A percentile compares a stretch with the other conserved stretches of the same genome.
Conservation (phyloP, 2,888 invertebrate genomes). For the Andrena bicolor region DNA sequence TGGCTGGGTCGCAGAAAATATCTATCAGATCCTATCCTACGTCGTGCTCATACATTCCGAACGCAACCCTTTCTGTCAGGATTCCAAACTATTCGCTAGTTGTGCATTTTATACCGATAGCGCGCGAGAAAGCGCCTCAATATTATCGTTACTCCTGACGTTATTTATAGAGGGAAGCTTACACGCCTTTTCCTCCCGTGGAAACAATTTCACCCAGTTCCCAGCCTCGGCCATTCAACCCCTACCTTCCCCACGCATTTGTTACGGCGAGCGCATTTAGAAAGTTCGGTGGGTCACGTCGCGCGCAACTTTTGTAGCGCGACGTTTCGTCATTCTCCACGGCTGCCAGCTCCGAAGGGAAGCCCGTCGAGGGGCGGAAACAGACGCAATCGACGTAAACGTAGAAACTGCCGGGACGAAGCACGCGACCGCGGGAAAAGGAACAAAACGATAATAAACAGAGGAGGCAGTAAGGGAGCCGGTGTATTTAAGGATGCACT, state of each 20-base stretch:
- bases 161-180: slow-evolving; percentile 1
- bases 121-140: too few relatives aligned
- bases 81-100: too few relatives aligned
- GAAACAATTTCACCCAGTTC: slow-evolving; percentile 55
- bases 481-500: slow-evolving; percentile 16
- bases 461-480: not conserved
- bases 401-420: not conserved
- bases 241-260: slow-evolving; percentile 51
- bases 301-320: slow-evolving; percentile 57
- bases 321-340: slow-evolving; percentile 62
- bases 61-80: too few relatives aligned
- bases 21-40: too few relatives aligned
- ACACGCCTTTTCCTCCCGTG: not conserved
- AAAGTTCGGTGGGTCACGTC: slow-evolving; percentile 58
- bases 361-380: slow-evolving; percentile 6
- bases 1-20: not conserved
- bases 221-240: not conserved
- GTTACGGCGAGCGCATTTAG: slow-evolving; percentile 55
- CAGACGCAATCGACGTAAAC: not conserved
- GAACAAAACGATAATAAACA: slow-evolving; percentile 11
- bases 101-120: too few relatives aligned
- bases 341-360: slow-evolving; percentile 30
- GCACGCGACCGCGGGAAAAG: not conserved
- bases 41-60: too few relatives aligned
- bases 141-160: too few relatives aligned